Base-by-base conservation (phyloP, 2,888 invertebrate species). In the Keiferia lycopersicella region DNA sequence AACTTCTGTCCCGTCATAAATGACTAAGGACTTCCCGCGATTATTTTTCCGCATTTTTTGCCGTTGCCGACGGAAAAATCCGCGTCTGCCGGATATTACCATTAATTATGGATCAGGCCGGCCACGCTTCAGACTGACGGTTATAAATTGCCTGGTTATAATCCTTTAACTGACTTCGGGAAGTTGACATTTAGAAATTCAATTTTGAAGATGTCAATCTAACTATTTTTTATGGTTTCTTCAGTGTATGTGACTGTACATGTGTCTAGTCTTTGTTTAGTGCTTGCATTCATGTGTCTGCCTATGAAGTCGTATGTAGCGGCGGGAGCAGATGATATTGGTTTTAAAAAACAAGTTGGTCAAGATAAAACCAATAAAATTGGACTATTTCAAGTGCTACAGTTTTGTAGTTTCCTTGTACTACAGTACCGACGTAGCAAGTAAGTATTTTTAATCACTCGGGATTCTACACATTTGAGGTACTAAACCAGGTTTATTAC, bases 41-140 rank as follows among this genome's bases (percentile, higher is more conserved):
- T 88, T 85, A 86, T 87, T 88, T 86, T 90, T 84, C 81, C 83
- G 80, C 74, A 77, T 68, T 80, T 87, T 88, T 88, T 86, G 77
- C 77, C 82, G 80, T 72, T 86, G 77, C 76, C 81, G 80, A 72
- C 78, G 76, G 79, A 84, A 88, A 88, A 88, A 83, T 84, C 86
- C 83, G 77, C 77, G 74, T 79, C 81, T 75, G 81, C 79, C 88
- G 91, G 92, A 91, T 86, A 91, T 91, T 88, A 87, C 85, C 90
- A 87, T 91, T 90, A 91, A 91, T 91, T 91, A 91, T 90, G 85
- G 83, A 89, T 84, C 83, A 73, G 79, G 77, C 77, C 73, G 73
- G 72, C 73, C 78, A 82, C 80, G 60, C 79, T 78, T 73, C 73
- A 53, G 51, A 22, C 51, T 80, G 83, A 83, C 82, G 79, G 73